These are phyloP conservation scores for Papilio polytes DNA, from an alignment of 1,140 invertebrate species.

Conservation along the genomic window DNA sequence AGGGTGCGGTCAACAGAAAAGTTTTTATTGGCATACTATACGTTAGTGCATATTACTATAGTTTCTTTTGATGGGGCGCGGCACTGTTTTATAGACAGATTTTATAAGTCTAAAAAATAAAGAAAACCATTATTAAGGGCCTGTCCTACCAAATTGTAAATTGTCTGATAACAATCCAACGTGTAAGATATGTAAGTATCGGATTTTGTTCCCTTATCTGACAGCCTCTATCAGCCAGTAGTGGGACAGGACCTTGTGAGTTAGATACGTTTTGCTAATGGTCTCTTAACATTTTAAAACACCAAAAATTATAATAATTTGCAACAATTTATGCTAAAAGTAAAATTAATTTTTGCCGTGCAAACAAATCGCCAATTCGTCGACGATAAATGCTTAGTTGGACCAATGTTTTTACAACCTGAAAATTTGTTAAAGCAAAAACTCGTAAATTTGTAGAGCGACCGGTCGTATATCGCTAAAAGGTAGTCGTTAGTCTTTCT, in stretches of 20 bases:
- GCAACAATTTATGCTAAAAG: background rate
- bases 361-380: background rate
- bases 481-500: slow-evolving; percentile 34
- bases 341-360: background rate
- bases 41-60: background rate
- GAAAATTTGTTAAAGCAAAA: slow-evolving; percentile 36
- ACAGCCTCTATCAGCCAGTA: no score
- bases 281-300: no score
- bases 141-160: no score
- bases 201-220: no score
- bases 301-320: no score
- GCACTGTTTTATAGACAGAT: background rate
- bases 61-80: background rate
- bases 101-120: background rate
- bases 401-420: slow-evolving; percentile 18
- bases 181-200: no score
- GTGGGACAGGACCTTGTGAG: no score
- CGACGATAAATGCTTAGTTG: slow-evolving; percentile 15
- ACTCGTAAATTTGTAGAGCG: slow-evolving; percentile 28
- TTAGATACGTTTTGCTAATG: background rate
- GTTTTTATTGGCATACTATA: slow-evolving; percentile 5
- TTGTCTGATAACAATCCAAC: no score
- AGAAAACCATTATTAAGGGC: no score
- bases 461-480: slow-evolving; percentile 33
- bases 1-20: slow-evolving; percentile 7